Evolutionary conservation across 1,140 invertebrate genomes (phyloP).

Genomic region (Wasmannia auropunctata): DNA sequence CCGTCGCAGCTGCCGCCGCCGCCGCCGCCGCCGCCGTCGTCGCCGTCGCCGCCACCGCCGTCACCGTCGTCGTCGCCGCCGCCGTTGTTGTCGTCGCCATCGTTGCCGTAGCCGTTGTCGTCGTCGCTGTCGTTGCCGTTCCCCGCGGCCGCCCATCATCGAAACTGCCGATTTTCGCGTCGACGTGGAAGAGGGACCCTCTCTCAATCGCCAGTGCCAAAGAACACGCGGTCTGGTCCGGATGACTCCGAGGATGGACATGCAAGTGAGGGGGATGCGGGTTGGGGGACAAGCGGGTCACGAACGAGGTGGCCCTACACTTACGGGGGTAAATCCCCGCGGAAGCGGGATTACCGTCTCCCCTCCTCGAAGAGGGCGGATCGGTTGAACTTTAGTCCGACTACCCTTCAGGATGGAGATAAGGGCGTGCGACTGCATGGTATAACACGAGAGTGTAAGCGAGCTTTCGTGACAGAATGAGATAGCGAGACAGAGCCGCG

Average conservation of each 20-base stretch:
- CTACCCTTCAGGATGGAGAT: slow-evolving; percentile 33
- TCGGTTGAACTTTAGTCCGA: slow-evolving; percentile 47
- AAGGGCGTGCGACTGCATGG: slow-evolving; percentile 50
- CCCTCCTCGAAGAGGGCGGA: slow-evolving; percentile 8
- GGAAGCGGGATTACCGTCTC: slow-evolving; percentile 20
- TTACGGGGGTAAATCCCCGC: slow-evolving; percentile 15
- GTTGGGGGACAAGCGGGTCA: slow-evolving; percentile 5
- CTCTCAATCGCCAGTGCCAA: slow-evolving; percentile 64
- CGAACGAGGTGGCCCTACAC: slow-evolving; percentile 2
- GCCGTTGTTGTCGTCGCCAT: not conserved
- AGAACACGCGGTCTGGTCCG: slow-evolving; percentile 14
- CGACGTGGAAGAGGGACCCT: slow-evolving; percentile 61
- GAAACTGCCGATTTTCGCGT: slow-evolving; percentile 75
- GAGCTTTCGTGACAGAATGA: slow-evolving; percentile 41
- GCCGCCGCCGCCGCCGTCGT: not conserved
- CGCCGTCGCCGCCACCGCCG: slow-evolving; percentile 12
- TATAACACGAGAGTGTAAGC: slow-evolving; percentile 37
- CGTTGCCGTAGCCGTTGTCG: slow-evolving; percentile 15
- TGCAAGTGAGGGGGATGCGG: slow-evolving; percentile 6
- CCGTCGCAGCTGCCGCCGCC: not conserved
- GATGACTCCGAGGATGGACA: slow-evolving; percentile 16
- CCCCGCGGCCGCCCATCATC: slow-evolving; percentile 55
- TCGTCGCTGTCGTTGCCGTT: slow-evolving; percentile 22
- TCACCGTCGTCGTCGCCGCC: not conserved
- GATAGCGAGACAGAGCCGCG: slow-evolving; percentile 8